A percentile compares a stretch with the other conserved stretches of the same genome.
These are phyloP conservation scores for Elmis aenea DNA, from an alignment of 2,888 invertebrate species.

Conservation along the genomic window DNA sequence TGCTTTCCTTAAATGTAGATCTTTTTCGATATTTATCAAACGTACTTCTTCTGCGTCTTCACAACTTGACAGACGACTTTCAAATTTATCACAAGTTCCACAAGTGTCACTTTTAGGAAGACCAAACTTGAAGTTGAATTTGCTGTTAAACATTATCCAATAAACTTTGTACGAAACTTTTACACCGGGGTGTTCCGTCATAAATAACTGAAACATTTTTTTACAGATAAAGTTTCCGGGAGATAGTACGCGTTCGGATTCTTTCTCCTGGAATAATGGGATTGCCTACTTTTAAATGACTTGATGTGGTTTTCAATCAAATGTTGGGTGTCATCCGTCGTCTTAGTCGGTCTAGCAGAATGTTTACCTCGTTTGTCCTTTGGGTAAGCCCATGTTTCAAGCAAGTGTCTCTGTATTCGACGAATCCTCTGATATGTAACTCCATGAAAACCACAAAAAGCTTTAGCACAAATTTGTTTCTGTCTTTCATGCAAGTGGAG, in stretches of 20 bases:
- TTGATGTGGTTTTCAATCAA: conserved; percentile 2
- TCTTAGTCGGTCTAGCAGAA: conserved; percentile 5
- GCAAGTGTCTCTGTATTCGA: conserved; percentile 3
- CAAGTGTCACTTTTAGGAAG: conserved; percentile 11
- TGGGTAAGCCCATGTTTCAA: neutral
- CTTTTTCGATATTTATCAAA: conserved; percentile 1
- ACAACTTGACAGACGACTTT: neutral
- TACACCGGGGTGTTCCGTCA: neutral
- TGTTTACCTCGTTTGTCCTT: conserved; percentile 7
- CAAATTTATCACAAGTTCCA: conserved; percentile 2
- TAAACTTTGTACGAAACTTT: conserved; percentile 8
- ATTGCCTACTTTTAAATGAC: conserved; percentile 4
- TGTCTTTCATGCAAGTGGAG: too few species aligned
- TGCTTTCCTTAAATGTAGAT: conserved; percentile 1
- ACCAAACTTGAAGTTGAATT: conserved; percentile 8
- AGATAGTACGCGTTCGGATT: conserved; percentile 5
- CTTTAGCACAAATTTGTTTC: conserved; percentile 4
- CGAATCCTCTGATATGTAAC: conserved; percentile 1
- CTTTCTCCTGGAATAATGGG: conserved; percentile 5
- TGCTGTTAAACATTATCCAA: conserved; percentile 1
- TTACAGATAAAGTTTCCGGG: conserved; percentile 3
- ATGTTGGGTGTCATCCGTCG: conserved; percentile 1
- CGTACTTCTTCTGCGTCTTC: neutral
- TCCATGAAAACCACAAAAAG: conserved; percentile 7
- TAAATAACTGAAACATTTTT: conserved; percentile 1